Evolutionary conservation across 2,888 invertebrate species (phyloP).

Genomic region (Dryadula phaetusa): DNA sequence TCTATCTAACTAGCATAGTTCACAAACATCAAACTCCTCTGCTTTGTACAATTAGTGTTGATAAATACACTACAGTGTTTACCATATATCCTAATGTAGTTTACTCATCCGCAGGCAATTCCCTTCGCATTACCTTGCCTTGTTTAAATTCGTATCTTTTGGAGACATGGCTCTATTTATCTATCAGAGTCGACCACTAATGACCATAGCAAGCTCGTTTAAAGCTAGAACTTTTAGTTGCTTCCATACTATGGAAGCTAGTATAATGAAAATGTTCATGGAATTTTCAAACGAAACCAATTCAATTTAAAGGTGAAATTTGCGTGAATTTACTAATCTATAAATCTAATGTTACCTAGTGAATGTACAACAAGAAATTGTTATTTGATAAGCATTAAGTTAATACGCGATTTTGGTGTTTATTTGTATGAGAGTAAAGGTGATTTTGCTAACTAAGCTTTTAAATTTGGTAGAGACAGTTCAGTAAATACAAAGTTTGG

Average conservation of each 20-base stretch:
- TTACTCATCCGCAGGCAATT: not conserved
- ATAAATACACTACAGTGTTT: constrained; percentile 3
- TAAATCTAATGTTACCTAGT: not conserved
- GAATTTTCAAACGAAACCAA: not conserved
- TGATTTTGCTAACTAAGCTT: not conserved
- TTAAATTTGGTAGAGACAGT: not conserved
- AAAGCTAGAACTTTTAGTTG: constrained; percentile 39
- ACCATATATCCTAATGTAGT: not conserved
- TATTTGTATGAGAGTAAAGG: not conserved
- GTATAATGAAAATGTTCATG: constrained; percentile 28
- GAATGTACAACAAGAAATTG: not conserved
- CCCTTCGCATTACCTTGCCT: constrained; percentile 4
- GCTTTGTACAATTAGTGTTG: constrained; percentile 9
- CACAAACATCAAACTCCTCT: too few species aligned
- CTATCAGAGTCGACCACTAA: constrained; percentile 34
- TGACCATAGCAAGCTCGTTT: constrained; percentile 37
- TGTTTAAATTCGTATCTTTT: constrained; percentile 23
- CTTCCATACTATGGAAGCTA: constrained; percentile 12
- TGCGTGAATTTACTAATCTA: not conserved
- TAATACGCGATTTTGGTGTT: not conserved
- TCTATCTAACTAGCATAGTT: not conserved
- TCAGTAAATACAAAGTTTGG: constrained; percentile 44
- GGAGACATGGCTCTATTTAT: constrained; percentile 39
- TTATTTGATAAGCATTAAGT: not conserved
- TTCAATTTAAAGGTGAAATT: not conserved